Evolutionary conservation across 2,888 invertebrate genomes (phyloP), one percentile per base, ranked within the genome.

Genomic region (Ommatoiulus sabulosus): DNA sequence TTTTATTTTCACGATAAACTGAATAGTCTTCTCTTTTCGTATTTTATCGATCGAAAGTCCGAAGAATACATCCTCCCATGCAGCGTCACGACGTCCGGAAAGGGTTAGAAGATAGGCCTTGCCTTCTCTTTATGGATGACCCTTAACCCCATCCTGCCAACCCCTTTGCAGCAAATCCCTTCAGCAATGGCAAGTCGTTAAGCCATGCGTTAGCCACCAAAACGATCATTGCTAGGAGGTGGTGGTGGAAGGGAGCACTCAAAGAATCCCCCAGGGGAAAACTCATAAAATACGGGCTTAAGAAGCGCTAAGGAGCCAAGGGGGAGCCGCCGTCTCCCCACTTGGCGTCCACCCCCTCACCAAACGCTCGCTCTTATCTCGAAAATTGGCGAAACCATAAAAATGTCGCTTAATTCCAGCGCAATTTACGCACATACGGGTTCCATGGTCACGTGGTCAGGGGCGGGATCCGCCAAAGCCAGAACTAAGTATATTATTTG

Each of bases 341-440:
- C 72, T 24, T 20, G 24, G 1, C 24, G 3, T 24, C 72, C 24
- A 72, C 72, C 72, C 20, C 72, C 35, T 35, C 35, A 35, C 35
- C 72, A 20, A 72, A 52, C 52, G 15, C 24, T 72, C 20, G 72
- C 72, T 72, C 72, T 72, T 72, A 72, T 72, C 72, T 72, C 72
- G 72, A 72, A 72, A 72, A 72, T 72, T 72, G 72, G 72, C 72
- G 24, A 72, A 72, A 24, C 24, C 72, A 24, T 72, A 72, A 72
- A 72, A 72, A 72, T 72, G 72, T 72, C 72, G 72, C 72, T 72
- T 72, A 72, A 72, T 72, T 72, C 72, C 24, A 7, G 72, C 20
- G 72, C 72, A 72, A 72, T 72, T 72, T 72, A 72, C 20, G 72
- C 72, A 72, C 72, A 72, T 72, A 72, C 72, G 72, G 72, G 72